Evolutionary conservation across 2,797 vertebrate species (phyloP), one percentile per base, ranked within the genome.

Genomic region (Kryptopterus vitreolus): DNA sequence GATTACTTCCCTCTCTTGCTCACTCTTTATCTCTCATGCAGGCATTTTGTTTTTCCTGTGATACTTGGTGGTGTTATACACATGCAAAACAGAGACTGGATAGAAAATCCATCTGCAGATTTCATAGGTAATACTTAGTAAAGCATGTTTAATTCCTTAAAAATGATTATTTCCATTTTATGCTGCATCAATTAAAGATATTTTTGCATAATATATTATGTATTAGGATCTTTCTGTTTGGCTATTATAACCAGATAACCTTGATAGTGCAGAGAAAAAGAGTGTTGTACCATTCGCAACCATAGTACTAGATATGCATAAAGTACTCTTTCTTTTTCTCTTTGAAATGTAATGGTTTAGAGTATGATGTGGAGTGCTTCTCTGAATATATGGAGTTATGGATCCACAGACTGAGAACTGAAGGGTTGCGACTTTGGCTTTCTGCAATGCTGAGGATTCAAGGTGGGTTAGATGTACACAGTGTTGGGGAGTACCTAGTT

Each of bases 321-420:
- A 35, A 22, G 0, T 1, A 31, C 8, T 53, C 18, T 55, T 71
- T 20, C 0, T 20, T 20, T 6, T 31, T 13, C 12, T 29, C 4
- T 4, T 43, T 57, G 1, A 57, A 59, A 3, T 35, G n/a, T 5
- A n/a, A 55, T 69, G 69, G 12, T 74, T 66, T 48, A 78, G 87
- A 91, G 58, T 86, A 85, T 11, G 20, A 78, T 26, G 87, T 92
- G 0, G 3, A 90, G 26, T 92, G 92, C 82, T 93, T 91, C 80
- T 89, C 89, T 20, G 89, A 92, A 75, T 91, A 90, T 75, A 87
- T 90, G 90, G 90, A 89, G 58, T 85, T 92, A 10, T 87, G 84
- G 87, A 77, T 93, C 11, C 89, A 90, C 4, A 81, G 82, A 76
- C 87, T 61, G 15, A 88, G 79, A 0, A 12, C 20, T 0, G 88